phyloP scores from a whole-genome alignment of 1,140 invertebrate genomes.

The Aphaenogaster rudis region DNA sequence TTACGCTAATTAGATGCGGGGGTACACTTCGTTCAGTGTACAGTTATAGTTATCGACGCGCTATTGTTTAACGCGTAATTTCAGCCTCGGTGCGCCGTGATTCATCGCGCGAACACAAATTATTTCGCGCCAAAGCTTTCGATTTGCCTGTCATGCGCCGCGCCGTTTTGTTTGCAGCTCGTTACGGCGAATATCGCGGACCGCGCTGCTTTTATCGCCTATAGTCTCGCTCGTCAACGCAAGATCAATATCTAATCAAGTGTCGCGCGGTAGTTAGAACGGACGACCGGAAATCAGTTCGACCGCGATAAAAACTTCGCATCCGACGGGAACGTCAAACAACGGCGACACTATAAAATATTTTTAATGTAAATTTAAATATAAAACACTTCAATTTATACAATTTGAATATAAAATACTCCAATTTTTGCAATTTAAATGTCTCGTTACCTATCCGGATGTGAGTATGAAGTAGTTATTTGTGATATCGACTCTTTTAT shows the following conservation, averaged over 20 bases:
- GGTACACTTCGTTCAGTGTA: conserved; percentile 41
- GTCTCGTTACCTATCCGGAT: not conserved
- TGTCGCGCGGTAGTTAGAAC: conserved; percentile 32
- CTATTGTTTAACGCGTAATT: conserved; percentile 77
- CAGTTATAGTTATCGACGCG: conserved; percentile 73
- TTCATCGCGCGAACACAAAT: conserved; percentile 77
- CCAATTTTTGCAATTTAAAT: conserved; percentile 27
- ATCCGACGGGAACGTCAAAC: not conserved
- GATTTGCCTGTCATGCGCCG: conserved; percentile 65
- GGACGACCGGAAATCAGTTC: conserved; percentile 19
- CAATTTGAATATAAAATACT: conserved; percentile 8
- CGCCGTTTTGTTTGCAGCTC: conserved; percentile 68
- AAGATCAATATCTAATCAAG: conserved; percentile 70
- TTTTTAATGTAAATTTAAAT: conserved; percentile 24
- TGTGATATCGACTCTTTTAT: not conserved
- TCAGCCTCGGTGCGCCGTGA: conserved; percentile 69
- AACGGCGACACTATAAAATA: not conserved
- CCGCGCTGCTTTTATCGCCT: conserved; percentile 68
- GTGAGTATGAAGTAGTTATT: conserved; percentile 1
- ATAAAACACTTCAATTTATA: conserved; percentile 36
- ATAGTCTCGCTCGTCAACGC: conserved; percentile 65
- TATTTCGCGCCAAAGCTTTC: conserved; percentile 71
- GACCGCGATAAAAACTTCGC: conserved; percentile 29
- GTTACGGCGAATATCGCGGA: conserved; percentile 57
- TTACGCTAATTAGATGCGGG: conserved; percentile 74